Percentiles rank a stretch among this genome's conserved stretches.
These are phyloP conservation scores for Catostylus mosaicus DNA, from an alignment of 30 jellyfish, hydroid and myxozoan genomes.

Conservation along the genomic window DNA sequence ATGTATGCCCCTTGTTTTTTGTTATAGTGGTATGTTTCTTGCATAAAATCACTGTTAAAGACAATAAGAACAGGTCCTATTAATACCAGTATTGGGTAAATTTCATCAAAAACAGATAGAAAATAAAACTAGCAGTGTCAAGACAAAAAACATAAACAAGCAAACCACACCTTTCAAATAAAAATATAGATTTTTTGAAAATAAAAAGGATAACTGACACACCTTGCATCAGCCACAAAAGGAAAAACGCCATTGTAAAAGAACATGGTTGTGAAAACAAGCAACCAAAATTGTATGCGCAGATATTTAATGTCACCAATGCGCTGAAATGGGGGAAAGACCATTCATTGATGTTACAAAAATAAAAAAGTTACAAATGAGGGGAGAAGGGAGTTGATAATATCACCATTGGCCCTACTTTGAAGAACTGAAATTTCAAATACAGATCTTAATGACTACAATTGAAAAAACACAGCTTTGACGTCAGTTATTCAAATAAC, in stretches of 20 bases:
- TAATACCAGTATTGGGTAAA: no score
- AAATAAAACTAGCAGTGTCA: no score
- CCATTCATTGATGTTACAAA: no score
- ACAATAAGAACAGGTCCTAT: not conserved
- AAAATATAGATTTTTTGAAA: not conserved
- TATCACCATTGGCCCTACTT: no score
- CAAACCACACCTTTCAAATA: no score
- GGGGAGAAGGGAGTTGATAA: not conserved
- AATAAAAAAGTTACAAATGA: not conserved
- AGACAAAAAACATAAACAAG: no score
- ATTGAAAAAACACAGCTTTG: no score
- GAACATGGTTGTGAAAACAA: conserved; percentile 86
- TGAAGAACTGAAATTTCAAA: no score
- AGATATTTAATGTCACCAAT: conserved; percentile 70
- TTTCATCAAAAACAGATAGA: no score
- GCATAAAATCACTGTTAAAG: conserved; percentile 67
- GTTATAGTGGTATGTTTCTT: conserved; percentile 52
- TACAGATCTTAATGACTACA: no score
- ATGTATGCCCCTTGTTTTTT: conserved; percentile 43
- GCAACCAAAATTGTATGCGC: conserved; percentile 80
- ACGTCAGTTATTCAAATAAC: no score
- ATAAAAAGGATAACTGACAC: not conserved
- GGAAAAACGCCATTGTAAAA: conserved; percentile 90
- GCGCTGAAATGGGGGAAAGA: conserved; percentile 68
- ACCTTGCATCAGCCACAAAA: conserved; percentile 94